Percentiles rank a stretch among this genome's conserved stretches.
Evolutionary conservation across 2,888 invertebrate species (phyloP).

Genomic region (Brenthis hecate): DNA sequence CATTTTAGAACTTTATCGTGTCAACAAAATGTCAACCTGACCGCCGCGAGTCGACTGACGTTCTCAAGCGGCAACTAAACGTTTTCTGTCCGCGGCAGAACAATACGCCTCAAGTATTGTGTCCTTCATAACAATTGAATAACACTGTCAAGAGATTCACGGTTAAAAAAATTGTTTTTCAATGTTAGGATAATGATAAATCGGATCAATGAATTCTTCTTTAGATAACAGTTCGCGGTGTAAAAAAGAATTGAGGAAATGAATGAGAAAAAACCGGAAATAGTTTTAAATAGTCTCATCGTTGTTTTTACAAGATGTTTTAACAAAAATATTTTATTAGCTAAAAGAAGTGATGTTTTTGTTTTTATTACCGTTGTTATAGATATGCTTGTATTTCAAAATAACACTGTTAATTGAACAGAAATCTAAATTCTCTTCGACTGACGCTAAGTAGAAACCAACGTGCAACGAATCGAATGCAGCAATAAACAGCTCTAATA

Average conservation of each 20-base stretch:
- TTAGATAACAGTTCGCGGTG: not conserved
- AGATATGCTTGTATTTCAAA: no score
- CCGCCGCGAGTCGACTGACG: conserved; percentile 12
- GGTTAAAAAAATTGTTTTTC: no score
- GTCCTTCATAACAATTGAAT: conserved; percentile 61
- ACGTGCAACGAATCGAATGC: not conserved
- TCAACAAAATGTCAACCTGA: conserved; percentile 43
- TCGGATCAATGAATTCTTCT: no score
- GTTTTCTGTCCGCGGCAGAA: conserved; percentile 15
- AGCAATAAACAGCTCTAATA: conserved; percentile 2
- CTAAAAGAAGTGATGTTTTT: no score
- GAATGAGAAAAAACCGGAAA: conserved; percentile 11
- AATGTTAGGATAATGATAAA: no score
- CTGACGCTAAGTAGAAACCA: not conserved
- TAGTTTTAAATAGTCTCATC: conserved; percentile 1
- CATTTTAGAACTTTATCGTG: conserved; percentile 50
- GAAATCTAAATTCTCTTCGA: not conserved
- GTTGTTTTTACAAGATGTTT: not conserved
- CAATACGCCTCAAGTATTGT: conserved; percentile 30
- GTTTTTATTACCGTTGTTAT: no score
- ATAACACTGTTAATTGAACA: no score
- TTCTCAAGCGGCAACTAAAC: not conserved
- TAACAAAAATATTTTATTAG: no score
- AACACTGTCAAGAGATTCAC: conserved; percentile 45
- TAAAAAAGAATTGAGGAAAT: conserved; percentile 15